Percentiles rank a stretch among this genome's conserved stretches.
Conservation (phyloP, 2,888 invertebrate genomes). For the Priocnemis perturbator region DNA sequence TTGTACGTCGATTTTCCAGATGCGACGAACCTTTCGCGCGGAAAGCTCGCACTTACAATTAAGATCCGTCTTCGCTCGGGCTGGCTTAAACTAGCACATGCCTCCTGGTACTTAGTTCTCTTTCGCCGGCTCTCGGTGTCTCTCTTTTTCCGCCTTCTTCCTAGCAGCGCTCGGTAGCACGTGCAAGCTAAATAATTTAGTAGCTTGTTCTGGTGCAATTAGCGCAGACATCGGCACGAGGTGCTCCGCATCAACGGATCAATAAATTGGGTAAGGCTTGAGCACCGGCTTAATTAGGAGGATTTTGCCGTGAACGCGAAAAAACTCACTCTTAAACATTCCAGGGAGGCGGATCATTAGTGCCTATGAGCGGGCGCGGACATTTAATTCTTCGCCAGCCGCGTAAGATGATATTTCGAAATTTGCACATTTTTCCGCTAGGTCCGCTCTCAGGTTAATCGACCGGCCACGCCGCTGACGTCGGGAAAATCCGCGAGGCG, state of each 20-base stretch:
- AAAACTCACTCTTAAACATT: too few species aligned
- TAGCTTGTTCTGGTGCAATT: slow-evolving; percentile 46
- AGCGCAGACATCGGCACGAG: slow-evolving; percentile 37
- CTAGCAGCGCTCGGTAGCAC: slow-evolving; percentile 16
- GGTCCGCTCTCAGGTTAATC: too few species aligned
- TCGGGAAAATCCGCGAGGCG: too few species aligned
- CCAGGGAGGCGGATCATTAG: too few species aligned
- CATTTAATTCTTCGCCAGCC: too few species aligned
- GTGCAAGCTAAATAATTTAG: slow-evolving; percentile 50
- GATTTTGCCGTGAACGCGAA: slow-evolving; percentile 10
- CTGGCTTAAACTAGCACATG: too few species aligned
- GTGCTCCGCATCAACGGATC: slow-evolving; percentile 42
- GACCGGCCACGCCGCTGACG: too few species aligned
- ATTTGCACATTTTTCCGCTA: too few species aligned
- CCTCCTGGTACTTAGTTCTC: too few species aligned
- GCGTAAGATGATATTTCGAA: too few species aligned
- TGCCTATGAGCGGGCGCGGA: too few species aligned
- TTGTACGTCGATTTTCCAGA: slow-evolving; percentile 13
- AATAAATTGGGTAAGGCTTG: slow-evolving; percentile 32
- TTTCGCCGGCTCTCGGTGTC: too few species aligned
- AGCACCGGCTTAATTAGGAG: slow-evolving; percentile 17
- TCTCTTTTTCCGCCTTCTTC: slow-evolving; percentile 2
- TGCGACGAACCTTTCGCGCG: slow-evolving; percentile 3
- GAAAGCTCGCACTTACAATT: slow-evolving; percentile 24
- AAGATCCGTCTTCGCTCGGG: slow-evolving; percentile 39